Evolutionary conservation across 2,888 invertebrate species (phyloP).

Genomic region (Trichopria drosophilae): DNA sequence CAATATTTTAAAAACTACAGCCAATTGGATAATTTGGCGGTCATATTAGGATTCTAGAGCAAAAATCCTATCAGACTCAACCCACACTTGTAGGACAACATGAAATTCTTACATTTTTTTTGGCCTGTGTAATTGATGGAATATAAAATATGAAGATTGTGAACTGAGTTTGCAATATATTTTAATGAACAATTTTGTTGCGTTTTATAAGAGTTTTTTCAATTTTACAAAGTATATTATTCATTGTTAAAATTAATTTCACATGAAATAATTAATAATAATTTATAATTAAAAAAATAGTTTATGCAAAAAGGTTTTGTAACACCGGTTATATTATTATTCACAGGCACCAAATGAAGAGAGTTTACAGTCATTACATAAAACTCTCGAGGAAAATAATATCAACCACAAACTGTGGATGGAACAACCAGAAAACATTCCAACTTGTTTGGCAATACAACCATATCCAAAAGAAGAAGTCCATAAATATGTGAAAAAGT

Average conservation of each 20-base stretch:
- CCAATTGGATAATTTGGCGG: no score
- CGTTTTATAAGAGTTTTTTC: not conserved
- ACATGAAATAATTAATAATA: not conserved
- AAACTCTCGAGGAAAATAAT: conserved; percentile 70
- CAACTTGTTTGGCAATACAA: conserved; percentile 91
- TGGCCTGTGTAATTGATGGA: no score
- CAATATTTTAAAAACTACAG: no score
- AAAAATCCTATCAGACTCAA: no score
- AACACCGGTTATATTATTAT: not conserved
- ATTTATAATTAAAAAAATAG: not conserved
- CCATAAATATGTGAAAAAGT: conserved; percentile 82
- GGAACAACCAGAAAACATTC: conserved; percentile 94
- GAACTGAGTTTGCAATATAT: no score
- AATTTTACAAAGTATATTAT: no score
- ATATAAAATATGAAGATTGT: no score
- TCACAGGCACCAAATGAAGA: conserved; percentile 75
- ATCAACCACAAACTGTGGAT: conserved; percentile 92
- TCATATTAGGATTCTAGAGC: no score
- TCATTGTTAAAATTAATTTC: not conserved
- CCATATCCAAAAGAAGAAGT: conserved; percentile 86
- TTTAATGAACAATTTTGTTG: no score
- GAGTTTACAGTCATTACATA: conserved; percentile 69
- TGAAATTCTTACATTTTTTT: no score
- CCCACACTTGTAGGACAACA: no score
- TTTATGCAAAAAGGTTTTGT: conserved; percentile 1